Evolutionary conservation across 2,888 invertebrate species (phyloP).

Genomic region (Zele albiditarsus): DNA sequence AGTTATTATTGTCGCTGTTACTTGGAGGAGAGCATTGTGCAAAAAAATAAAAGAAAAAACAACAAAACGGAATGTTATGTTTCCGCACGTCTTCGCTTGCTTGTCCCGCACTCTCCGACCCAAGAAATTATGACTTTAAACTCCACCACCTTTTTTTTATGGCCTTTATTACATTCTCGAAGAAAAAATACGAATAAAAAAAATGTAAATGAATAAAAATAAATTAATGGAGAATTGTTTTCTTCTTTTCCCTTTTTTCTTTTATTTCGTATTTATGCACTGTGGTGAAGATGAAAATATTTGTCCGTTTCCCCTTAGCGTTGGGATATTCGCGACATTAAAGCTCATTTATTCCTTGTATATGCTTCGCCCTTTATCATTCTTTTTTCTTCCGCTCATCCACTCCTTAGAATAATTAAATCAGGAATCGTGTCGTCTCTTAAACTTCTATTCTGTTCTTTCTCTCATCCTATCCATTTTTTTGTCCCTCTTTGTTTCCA

Average conservation of each 20-base stretch:
- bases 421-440: slow-evolving; percentile 29
- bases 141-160: slow-evolving; percentile 31
- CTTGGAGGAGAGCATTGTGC: not conserved
- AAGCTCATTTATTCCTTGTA: slow-evolving; percentile 44
- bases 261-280: slow-evolving; percentile 7
- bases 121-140: slow-evolving; percentile 47
- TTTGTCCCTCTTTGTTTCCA: slow-evolving; percentile 12
- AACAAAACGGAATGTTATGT: not conserved
- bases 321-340: slow-evolving; percentile 43
- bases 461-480: not conserved
- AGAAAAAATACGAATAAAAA: slow-evolving; percentile 1
- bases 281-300: slow-evolving; percentile 23
- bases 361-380: not conserved
- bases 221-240: not conserved
- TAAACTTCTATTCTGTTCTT: not conserved
- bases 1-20: slow-evolving; percentile 43
- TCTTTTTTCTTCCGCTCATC: not conserved
- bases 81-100: not conserved
- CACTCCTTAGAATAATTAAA: slow-evolving; percentile 36
- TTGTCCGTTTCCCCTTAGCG: not conserved
- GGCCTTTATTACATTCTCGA: slow-evolving; percentile 11
- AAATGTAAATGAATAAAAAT: slow-evolving; percentile 20
- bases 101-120: slow-evolving; percentile 38
- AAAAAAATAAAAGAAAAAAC: slow-evolving; percentile 17
- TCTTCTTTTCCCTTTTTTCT: slow-evolving; percentile 2